Conservation (phyloP, 1,140 invertebrate species). For the Lethocerus indicus region DNA sequence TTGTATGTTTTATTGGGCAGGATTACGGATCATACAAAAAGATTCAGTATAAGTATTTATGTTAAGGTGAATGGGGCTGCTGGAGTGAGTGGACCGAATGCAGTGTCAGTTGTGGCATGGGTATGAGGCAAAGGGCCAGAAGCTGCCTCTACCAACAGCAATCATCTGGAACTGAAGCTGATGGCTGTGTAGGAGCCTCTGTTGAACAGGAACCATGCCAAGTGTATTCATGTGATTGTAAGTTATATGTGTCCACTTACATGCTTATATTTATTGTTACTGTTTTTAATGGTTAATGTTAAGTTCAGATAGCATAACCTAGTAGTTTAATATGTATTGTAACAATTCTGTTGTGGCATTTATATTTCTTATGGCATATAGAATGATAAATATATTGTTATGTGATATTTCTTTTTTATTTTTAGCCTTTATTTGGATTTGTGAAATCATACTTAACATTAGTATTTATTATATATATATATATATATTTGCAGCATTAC, state of each 20-base stretch:
- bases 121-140: constrained; percentile 36
- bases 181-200: constrained; percentile 32
- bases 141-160: too few relatives aligned
- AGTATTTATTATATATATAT: neutral
- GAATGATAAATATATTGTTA: too few relatives aligned
- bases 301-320: too few relatives aligned
- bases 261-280: too few relatives aligned
- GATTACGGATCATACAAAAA: neutral
- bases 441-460: neutral
- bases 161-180: too few relatives aligned
- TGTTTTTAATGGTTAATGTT: too few relatives aligned
- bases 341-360: too few relatives aligned
- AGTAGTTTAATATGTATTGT: too few relatives aligned
- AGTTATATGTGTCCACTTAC: too few relatives aligned
- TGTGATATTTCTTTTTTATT: neutral
- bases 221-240: constrained; percentile 14
- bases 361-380: too few relatives aligned
- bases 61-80: constrained; percentile 50
- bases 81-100: constrained; percentile 72
- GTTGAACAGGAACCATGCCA: constrained; percentile 32
- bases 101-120: constrained; percentile 52
- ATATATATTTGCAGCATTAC: constrained; percentile 25
- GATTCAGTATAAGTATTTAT: neutral
- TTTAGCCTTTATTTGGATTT: neutral
- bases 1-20: too few relatives aligned